These are phyloP conservation scores for Notocelia uddmanniana DNA, from an alignment of 2,888 invertebrate genomes.

Conservation along the genomic window DNA sequence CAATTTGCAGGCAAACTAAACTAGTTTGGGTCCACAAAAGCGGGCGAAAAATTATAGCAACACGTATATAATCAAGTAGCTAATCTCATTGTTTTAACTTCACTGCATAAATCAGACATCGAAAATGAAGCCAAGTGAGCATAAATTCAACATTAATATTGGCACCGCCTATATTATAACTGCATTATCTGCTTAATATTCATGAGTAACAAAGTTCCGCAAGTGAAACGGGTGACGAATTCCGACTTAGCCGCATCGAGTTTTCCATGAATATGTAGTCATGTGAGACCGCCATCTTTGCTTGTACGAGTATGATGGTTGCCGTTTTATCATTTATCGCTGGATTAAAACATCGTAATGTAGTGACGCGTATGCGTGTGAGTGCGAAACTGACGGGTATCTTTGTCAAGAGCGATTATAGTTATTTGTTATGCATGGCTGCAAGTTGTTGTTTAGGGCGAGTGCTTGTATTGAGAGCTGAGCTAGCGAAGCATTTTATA, in stretches of 20 bases:
- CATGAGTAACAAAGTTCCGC: slow-evolving; percentile 74
- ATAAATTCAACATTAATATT: slow-evolving; percentile 45
- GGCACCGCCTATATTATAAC: slow-evolving; percentile 63
- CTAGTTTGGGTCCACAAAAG: not conserved
- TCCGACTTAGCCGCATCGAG: slow-evolving; percentile 69
- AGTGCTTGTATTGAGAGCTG: no score
- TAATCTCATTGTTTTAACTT: slow-evolving; percentile 19
- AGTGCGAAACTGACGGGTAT: no score
- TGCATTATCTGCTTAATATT: slow-evolving; percentile 81
- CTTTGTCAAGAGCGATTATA: no score
- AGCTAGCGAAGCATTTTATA: no score
- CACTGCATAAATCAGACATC: slow-evolving; percentile 26
- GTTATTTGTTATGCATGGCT: no score
- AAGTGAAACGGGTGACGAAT: slow-evolving; percentile 74
- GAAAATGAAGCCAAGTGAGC: slow-evolving; percentile 39
- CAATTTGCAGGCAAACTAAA: not conserved
- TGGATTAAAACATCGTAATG: no score
- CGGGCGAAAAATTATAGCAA: not conserved
- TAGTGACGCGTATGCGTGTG: no score
- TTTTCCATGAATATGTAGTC: slow-evolving; percentile 76
- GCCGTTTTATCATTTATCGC: no score
- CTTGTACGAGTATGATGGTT: slow-evolving; percentile 40
- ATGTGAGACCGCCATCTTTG: slow-evolving; percentile 62
- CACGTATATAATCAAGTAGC: not conserved
- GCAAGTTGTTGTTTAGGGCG: no score